Base-by-base conservation (phyloP, 2,113 vertebrate genomes). In the Crotophaga sulcirostris region DNA sequence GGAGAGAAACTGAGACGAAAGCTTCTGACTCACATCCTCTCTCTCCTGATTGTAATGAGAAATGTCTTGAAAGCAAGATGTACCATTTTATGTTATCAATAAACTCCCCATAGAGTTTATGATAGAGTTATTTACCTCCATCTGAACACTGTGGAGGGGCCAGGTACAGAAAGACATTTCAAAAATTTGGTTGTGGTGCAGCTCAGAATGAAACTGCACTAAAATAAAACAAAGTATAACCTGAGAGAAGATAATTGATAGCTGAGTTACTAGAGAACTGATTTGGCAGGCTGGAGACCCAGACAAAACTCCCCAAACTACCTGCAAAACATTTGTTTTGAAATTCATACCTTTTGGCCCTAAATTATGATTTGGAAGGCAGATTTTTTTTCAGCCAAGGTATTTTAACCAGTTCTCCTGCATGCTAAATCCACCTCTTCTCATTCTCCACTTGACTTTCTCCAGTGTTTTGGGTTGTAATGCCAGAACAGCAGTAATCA, bases 11-110 rank as follows among this genome's bases (percentile, higher is more conserved):
- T 38, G 68, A 87, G 73, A 84, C 87, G 87, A 66, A 81, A 85
- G 76, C 91, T 94, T 93, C 86, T 94, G 95, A 96, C 81, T 97
- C 93, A 82, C 51, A 92, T 63, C 78, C 77, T 91, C 74, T 78
- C 87, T 90, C 67, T 84, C 68, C 84, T 82, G 85, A 69, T 69
- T 89, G 59, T 45, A 94, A 47, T 75, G 88, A 91, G 73, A 87
- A 81, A 85, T 80, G 58, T 75, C 87, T 94, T 95, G 89, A 96
- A 93, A 96, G 76, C 54, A 83, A 78, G 90, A 64, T 54, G 34
- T 51, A 80, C 62, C 62, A 66, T 78, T 91, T 91, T 88, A 36
- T 83, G 66, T 82, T 82, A 87, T 88, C 82, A 77, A 86, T 94
- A 92, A 79, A 64, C 45, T 93, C 70, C 74, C 59, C 51, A 23